Percentiles rank a stretch among this genome's conserved stretches.
Conservation (phyloP, 2,113 vertebrate genomes). For the Oncorhynchus nerka region DNA sequence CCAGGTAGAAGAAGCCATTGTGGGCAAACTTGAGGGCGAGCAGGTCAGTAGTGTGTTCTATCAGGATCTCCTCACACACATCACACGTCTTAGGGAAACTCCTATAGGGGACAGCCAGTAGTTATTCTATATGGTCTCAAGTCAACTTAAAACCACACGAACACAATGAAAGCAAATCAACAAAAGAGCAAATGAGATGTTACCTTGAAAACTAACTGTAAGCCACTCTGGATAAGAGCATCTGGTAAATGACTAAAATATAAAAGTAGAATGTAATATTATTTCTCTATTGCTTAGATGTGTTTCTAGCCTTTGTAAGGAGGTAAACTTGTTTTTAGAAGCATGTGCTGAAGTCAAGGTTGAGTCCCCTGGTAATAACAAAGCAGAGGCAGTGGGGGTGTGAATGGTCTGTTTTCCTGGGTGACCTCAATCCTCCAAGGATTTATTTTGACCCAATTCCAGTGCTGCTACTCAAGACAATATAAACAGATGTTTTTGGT, state of each 20-base stretch:
- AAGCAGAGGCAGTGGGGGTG: not conserved
- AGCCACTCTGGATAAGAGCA: too few species aligned
- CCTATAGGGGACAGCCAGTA: constrained; percentile 64
- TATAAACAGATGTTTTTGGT: not conserved
- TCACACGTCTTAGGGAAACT: constrained; percentile 78
- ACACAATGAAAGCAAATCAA: not conserved
- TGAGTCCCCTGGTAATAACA: not conserved
- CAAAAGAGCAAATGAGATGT: not conserved
- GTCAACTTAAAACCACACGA: not conserved
- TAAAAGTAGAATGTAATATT: not conserved
- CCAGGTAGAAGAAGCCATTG: too few species aligned
- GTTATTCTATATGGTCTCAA: not conserved
- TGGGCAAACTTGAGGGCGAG: too few species aligned
- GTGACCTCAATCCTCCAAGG: not conserved
- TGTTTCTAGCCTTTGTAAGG: not conserved
- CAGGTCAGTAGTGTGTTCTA: too few species aligned
- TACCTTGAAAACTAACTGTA: too few species aligned
- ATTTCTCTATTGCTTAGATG: not conserved
- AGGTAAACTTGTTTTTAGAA: too few species aligned
- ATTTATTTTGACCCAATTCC: not conserved
- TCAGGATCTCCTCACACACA: constrained; percentile 86
- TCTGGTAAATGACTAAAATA: too few species aligned
- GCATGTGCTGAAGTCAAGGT: too few species aligned
- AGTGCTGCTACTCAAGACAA: not conserved
- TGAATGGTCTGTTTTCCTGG: not conserved